Percentiles rank a stretch among this genome's conserved stretches.
These are phyloP conservation scores for Hycleus cichorii DNA, from an alignment of 1,140 invertebrate genomes.

Conservation along the genomic window DNA sequence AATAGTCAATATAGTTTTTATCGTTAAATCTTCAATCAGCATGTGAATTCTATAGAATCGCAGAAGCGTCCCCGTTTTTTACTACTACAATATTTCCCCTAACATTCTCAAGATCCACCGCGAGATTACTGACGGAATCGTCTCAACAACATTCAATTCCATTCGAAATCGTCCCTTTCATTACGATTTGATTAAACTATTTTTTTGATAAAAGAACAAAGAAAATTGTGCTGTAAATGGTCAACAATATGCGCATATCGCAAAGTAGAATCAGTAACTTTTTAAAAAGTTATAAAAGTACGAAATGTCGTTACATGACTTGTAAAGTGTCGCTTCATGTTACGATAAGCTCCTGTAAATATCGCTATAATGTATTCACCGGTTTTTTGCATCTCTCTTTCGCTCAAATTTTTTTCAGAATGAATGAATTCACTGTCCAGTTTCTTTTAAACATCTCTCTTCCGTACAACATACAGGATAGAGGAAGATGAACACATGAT, in stretches of 20 bases:
- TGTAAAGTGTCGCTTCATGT: slow-evolving; percentile 14
- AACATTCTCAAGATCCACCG: slow-evolving; percentile 18
- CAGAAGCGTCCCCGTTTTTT: too few relatives aligned
- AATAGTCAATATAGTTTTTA: slow-evolving; percentile 10
- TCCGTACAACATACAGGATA: too few relatives aligned
- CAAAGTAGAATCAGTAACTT: too few relatives aligned
- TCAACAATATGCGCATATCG: too few relatives aligned
- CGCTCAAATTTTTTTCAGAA: background rate
- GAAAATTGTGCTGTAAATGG: too few relatives aligned
- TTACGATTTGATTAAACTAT: too few relatives aligned
- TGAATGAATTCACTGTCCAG: slow-evolving; percentile 13
- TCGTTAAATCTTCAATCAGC: slow-evolving; percentile 26
- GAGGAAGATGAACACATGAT: too few relatives aligned
- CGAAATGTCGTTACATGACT: slow-evolving; percentile 10
- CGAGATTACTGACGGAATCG: slow-evolving; percentile 15
- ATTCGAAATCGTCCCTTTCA: background rate
- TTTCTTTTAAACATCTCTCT: background rate
- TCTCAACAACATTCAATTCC: background rate
- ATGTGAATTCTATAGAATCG: slow-evolving; percentile 9
- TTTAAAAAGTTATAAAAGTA: slow-evolving; percentile 4
- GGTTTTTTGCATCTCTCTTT: background rate
- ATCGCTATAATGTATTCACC: slow-evolving; percentile 13
- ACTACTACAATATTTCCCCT: slow-evolving; percentile 10
- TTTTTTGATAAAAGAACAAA: too few relatives aligned
- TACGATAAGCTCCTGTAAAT: slow-evolving; percentile 13